Evolutionary conservation across 2,797 vertebrate genomes (phyloP).

Genomic region (Macropus fuliginosus): DNA sequence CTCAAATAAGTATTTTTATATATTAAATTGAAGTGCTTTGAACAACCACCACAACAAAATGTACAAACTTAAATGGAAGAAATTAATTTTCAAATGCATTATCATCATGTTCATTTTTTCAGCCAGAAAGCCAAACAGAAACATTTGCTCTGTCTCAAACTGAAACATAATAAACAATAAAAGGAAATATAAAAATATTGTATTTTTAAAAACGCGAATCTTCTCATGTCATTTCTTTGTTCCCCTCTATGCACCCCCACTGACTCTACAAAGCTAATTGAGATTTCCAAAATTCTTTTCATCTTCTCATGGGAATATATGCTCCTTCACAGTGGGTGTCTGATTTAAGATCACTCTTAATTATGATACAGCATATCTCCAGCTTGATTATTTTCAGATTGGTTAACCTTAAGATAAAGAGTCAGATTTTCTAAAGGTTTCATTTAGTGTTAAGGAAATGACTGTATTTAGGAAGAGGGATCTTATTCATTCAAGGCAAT

Average conservation of each 20-base stretch:
- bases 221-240: background rate
- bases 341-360: constrained; percentile 3
- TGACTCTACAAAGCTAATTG: background rate
- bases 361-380: background rate
- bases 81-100: background rate
- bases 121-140: background rate
- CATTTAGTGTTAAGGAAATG: background rate
- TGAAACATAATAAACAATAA: background rate
- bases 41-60: background rate
- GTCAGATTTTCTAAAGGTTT: background rate
- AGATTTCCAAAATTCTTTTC: background rate
- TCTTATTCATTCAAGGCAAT: background rate
- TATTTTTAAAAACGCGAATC: background rate
- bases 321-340: background rate
- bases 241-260: background rate
- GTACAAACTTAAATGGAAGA: background rate
- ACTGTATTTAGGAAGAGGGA: background rate
- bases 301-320: background rate
- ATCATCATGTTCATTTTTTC: background rate
- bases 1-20: background rate
- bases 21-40: background rate
- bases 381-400: background rate
- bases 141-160: background rate
- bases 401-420: constrained; percentile 2
- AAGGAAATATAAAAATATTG: background rate